Conservation (phyloP, 2,888 invertebrate genomes). For the Microctonus aethiopoides region DNA sequence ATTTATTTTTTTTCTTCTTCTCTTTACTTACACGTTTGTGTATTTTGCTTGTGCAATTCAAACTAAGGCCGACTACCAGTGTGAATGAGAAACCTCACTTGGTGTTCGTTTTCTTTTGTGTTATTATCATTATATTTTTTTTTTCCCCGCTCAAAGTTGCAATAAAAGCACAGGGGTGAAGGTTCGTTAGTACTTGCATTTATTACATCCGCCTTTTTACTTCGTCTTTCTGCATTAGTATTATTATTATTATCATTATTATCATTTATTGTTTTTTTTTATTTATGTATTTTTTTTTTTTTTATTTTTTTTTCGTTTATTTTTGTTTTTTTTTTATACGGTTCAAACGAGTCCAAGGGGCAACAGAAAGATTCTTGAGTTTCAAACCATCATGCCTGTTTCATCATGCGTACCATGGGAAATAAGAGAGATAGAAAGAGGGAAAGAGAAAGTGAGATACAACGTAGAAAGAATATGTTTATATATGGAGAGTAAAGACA, state of each 20-base stretch:
- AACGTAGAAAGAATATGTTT: background rate
- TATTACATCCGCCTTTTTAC: constrained; percentile 21
- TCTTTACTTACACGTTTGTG: background rate
- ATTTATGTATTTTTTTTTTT: background rate
- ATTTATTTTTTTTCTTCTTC: background rate
- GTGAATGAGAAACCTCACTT: background rate
- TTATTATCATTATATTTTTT: background rate
- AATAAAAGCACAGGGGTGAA: constrained; percentile 9
- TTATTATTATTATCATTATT: background rate
- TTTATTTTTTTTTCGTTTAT: background rate
- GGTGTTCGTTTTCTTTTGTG: background rate
- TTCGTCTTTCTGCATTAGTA: background rate
- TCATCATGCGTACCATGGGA: constrained; percentile 20
- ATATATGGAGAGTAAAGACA: background rate
- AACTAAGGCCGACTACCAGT: background rate
- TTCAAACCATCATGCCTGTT: background rate
- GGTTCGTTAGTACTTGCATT: constrained; percentile 20
- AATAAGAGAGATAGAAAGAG: constrained; percentile 19
- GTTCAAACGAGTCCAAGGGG: constrained; percentile 17
- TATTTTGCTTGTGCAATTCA: background rate
- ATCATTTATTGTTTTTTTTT: no score
- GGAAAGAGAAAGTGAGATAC: constrained; percentile 24
- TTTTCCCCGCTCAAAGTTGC: background rate
- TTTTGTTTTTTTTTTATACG: constrained; percentile 4
- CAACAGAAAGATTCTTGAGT: constrained; percentile 15